Conservation (phyloP, 2,113 vertebrate genomes). For the Oriolus oriolus region DNA sequence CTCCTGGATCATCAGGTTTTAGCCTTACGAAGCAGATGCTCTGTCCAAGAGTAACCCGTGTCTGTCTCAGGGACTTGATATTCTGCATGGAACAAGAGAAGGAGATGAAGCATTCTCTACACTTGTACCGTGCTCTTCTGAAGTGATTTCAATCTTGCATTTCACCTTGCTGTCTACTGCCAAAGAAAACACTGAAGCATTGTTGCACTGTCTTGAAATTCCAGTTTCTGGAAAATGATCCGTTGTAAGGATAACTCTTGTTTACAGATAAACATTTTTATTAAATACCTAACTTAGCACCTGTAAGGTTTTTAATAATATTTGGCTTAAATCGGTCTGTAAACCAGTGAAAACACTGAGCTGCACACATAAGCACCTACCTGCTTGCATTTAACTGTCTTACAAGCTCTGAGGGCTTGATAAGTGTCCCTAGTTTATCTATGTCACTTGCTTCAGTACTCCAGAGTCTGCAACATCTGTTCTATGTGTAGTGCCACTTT, state of each 20-base stretch:
- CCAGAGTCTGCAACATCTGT: slow-evolving; percentile 8
- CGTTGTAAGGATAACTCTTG: slow-evolving; percentile 57
- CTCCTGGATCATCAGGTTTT: slow-evolving; percentile 59
- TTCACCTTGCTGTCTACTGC: slow-evolving; percentile 67
- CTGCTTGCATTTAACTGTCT: slow-evolving; percentile 20
- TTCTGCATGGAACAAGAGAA: slow-evolving; percentile 92
- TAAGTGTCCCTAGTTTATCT: neutral
- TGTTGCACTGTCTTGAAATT: slow-evolving; percentile 62
- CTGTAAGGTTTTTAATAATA: slow-evolving; percentile 47
- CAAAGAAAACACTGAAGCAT: slow-evolving; percentile 68
- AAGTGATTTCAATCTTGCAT: slow-evolving; percentile 61
- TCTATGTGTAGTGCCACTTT: slow-evolving; percentile 25
- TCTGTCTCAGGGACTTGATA: slow-evolving; percentile 89
- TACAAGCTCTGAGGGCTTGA: neutral
- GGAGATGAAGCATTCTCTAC: slow-evolving; percentile 80
- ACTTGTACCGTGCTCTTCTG: slow-evolving; percentile 86
- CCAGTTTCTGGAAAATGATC: slow-evolving; percentile 53
- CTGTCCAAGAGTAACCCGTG: slow-evolving; percentile 78
- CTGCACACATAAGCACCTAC: neutral
- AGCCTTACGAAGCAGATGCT: slow-evolving; percentile 66
- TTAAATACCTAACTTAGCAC: slow-evolving; percentile 34
- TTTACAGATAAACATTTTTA: slow-evolving; percentile 69
- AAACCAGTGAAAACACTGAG: slow-evolving; percentile 16
- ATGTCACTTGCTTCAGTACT: slow-evolving; percentile 4
- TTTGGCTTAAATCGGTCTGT: slow-evolving; percentile 43